Evolutionary conservation across 2,888 invertebrate genomes (phyloP), one percentile per base, ranked within the genome.

Genomic region (Ypsolopha sequella): DNA sequence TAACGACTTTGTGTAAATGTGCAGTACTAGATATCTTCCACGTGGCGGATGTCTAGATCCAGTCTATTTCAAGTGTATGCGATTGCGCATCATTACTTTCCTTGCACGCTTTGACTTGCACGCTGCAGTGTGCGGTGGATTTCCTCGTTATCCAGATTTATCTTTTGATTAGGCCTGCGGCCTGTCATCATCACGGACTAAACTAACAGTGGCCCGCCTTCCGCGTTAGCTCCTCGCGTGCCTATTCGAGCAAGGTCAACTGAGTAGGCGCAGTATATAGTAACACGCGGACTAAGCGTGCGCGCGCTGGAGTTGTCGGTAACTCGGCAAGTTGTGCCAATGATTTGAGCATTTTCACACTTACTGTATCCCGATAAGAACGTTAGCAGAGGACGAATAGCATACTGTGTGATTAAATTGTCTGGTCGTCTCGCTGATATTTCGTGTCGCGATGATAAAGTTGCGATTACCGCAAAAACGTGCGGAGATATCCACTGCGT

Each of bases 201-300:
- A 58, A 56, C 24, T 58, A 59, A 62, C 59, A 55, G 54, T 53
- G 62, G n/a, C 47, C 11, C 13, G 47, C 61, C 68, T 73, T 75
- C 73, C 73, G 72, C 66, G 62, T 50, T 10, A 72, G 63, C 57
- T 65, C 63, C 61, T 62, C 63, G 61, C 64, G 64, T 48, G 41
- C 47, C 24, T 41, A 50, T 50, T 60, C 57, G 57, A 64, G 60
- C 75, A 71, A 76, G 75, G 76, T 64, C 73, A 64, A 60, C 55
- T 60, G 62, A 52, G 50, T 48, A 53, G 57, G 55, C 57, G 53
- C 54, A 47, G 53, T 46, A 49, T 54, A 56, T 50, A 13, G 10
- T n/a, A 51, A 7, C 72, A 75, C 70, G 68, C 70, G 57, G 53
- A 50, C 59, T 52, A 54, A 54, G 62, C 70, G 71, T 73, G 68